Base-by-base conservation (phyloP, 2,888 invertebrate genomes). In the Abrostola tripartita region DNA sequence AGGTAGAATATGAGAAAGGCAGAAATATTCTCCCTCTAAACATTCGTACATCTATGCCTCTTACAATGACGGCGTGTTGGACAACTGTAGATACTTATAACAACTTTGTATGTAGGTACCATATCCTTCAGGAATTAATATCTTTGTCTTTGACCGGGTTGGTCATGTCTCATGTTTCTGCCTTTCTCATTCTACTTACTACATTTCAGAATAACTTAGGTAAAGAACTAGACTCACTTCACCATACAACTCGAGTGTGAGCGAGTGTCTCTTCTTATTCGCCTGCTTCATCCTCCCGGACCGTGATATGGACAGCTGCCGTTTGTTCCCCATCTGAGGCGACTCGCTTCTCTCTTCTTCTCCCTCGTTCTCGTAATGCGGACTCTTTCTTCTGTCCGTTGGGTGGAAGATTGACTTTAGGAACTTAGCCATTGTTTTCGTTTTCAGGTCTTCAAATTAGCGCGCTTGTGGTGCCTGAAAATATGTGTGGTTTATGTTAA, bases 271-370 rank as follows among this genome's bases (percentile, higher is more conserved):
- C 72, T 95, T 95, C 83, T 94, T 95, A 66, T 94, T 94, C 10
- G 94, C 92, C 73, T 95, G 95, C 81, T 92, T 95, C 90, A 96
- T 94, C 74, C 95, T 90, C 5, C 96, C 96, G 40, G 96, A 96
- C 65, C 96, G 87, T 0, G 96, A 96, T 74, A 96, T 95, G n/a
- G 96, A 95, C 66, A 94, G 78, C 71, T 93, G 95, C 59, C 95
- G 83, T 56, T 89, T 88, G 0, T 82, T 85, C 2, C 91, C 90
- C 41, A 90, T 65, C 0, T 89, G 87, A 0, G 90, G 85, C 0
- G 86, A 79, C 6, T 86, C 86, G 1, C 68, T 68, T n/a, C 76
- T 85, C 0, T 91, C 90, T 0, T 86, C 87, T 1, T 90, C 91
- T 0, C 58, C 52, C 0, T 84, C 88, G 0, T 81, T 81, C 6